Evolutionary conservation across 1,140 invertebrate genomes (phyloP), one percentile per base, ranked within the genome.

Genomic region (Aphis gossypii): DNA sequence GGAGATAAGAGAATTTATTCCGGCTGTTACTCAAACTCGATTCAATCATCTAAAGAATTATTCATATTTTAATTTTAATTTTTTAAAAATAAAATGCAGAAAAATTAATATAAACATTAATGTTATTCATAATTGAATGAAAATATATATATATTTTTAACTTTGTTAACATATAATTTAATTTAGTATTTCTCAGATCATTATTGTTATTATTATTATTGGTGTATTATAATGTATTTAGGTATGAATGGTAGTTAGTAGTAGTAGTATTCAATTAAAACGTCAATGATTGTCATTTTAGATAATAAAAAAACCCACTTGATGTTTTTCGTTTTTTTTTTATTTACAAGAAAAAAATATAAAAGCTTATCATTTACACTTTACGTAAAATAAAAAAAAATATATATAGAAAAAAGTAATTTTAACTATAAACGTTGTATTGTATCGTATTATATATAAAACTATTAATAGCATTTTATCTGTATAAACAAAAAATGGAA

Each of bases 251-350:
- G 18, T 18, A 51, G 48, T 51, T 56, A 68, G 60, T 60, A 30
- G 60, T 60, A 30, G 60, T 68, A 76, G 60, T 76, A 76, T 76
- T 76, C 60, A 76, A 76, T 76, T 76, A 76, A 76, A 76, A 76
- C 60, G 60, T 6, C 60, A 76, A n/a, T 76, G 14, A n/a, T 68
- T 76, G 30, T 76, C 60, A 76, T 68, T 68, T n/a, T n/a, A 14
- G 4, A 68, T 68, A n/a, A 5, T 30, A 68, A 68, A 76, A 68
- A n/a, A n/a, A 20, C 60, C 14, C 30, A 35, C n/a, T 76, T 18
- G n/a, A n/a, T 76, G 14, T 76, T 76, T n/a, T 4, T 18, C 1
- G 30, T n/a, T 76, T 76, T 76, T 35, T 35, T 35, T 76, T 14
- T 30, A 68, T 68, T n/a, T 0, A 5, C 3, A n/a, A 76, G 60